A percentile compares a stretch with the other conserved stretches of the same genome.
Conservation (phyloP, 2,113 vertebrate species). For the Thryonomys swinderianus region DNA sequence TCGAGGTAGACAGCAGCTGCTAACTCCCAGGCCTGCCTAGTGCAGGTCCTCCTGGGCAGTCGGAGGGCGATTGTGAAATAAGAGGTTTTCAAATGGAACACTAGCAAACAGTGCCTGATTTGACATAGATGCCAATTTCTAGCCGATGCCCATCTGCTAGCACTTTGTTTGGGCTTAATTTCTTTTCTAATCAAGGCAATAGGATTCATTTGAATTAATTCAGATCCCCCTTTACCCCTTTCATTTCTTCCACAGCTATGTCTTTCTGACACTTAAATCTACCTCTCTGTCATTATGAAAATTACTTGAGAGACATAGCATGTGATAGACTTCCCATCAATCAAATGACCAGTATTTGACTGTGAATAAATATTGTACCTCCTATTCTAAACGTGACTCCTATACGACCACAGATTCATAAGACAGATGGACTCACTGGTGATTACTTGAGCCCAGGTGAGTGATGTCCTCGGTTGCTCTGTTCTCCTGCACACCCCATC, state of each 20-base stretch:
- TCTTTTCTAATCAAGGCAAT: background rate
- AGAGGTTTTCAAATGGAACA: background rate
- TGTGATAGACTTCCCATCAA: background rate
- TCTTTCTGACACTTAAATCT: background rate
- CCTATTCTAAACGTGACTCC: background rate
- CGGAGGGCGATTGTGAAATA: background rate
- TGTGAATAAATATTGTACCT: background rate
- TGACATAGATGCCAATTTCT: background rate
- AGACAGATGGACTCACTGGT: background rate
- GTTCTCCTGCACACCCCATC: too few species aligned
- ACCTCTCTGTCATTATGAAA: background rate
- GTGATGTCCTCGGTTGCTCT: too few species aligned
- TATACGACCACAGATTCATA: background rate
- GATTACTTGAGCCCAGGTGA: too few species aligned
- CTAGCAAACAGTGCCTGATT: background rate
- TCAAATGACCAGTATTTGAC: background rate
- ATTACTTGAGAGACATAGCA: background rate
- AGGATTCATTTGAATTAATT: background rate
- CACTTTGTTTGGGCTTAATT: background rate
- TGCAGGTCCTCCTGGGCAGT: background rate
- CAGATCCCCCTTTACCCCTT: background rate
- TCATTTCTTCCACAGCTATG: background rate
- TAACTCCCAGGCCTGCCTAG: background rate
- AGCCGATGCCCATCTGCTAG: background rate
- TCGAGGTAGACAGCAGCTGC: background rate